Conservation (phyloP, 2,888 invertebrate genomes). For the Hofmannophila pseudospretella region DNA sequence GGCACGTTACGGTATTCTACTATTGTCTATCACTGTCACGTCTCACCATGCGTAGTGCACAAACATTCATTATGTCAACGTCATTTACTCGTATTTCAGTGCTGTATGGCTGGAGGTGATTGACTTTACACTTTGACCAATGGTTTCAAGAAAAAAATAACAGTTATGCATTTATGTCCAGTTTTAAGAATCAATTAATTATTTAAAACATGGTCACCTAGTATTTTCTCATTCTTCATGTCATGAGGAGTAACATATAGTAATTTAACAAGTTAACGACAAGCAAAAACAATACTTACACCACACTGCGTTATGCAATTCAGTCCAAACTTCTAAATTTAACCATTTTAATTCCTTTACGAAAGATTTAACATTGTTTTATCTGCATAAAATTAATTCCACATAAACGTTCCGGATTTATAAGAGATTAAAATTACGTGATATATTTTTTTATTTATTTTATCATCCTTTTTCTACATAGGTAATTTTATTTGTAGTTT, state of each 20-base stretch:
- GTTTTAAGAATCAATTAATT: too few species aligned
- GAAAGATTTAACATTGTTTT: too few species aligned
- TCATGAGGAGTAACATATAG: too few species aligned
- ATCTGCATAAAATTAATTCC: conserved; percentile 5
- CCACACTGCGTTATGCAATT: too few species aligned
- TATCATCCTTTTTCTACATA: not conserved
- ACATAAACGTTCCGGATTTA: conserved; percentile 4
- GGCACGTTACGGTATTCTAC: conserved; percentile 9
- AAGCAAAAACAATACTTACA: too few species aligned
- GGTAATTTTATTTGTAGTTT: not conserved
- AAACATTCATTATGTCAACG: not conserved
- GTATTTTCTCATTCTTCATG: too few species aligned
- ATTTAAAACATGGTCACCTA: too few species aligned
- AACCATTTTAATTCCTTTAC: too few species aligned
- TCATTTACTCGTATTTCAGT: not conserved
- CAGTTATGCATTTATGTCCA: too few species aligned
- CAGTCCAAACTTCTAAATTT: too few species aligned
- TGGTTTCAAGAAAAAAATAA: not conserved
- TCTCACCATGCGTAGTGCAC: not conserved
- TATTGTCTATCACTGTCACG: not conserved
- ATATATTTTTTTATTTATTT: conserved; percentile 5
- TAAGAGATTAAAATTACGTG: conserved; percentile 2
- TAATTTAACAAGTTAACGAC: too few species aligned
- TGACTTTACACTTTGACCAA: not conserved
- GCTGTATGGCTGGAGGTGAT: not conserved